These are phyloP conservation scores for Malurus melanocephalus DNA, from an alignment of 2,113 vertebrate genomes.

Conservation along the genomic window DNA sequence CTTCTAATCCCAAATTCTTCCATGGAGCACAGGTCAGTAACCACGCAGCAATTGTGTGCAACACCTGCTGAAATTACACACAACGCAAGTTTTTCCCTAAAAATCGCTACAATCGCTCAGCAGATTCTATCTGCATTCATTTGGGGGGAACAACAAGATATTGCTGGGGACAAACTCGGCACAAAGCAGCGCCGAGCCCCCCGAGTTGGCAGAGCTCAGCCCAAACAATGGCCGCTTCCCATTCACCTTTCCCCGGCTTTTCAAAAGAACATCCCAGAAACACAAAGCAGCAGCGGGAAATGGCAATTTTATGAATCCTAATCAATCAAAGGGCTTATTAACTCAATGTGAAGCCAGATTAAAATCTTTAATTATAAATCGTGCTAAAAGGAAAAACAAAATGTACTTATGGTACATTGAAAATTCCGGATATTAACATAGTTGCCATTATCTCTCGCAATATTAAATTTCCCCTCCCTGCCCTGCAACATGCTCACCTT, in stretches of 20 bases:
- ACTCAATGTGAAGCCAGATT: constrained; percentile 87
- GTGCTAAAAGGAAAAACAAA: constrained; percentile 86
- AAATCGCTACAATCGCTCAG: constrained; percentile 54
- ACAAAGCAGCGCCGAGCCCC: constrained; percentile 65
- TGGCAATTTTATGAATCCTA: constrained; percentile 86
- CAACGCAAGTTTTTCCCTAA: constrained; percentile 38
- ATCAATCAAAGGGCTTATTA: constrained; percentile 88
- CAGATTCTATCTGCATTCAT: constrained; percentile 73
- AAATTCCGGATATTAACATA: constrained; percentile 87
- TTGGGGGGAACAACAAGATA: constrained; percentile 69
- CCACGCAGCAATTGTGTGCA: constrained; percentile 34
- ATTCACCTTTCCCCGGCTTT: constrained; percentile 78
- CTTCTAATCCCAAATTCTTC: constrained; percentile 55
- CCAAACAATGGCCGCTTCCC: constrained; percentile 79
- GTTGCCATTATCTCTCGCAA: constrained; percentile 81
- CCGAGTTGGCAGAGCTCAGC: constrained; percentile 73
- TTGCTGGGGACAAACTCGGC: constrained; percentile 66
- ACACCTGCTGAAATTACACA: constrained; percentile 67
- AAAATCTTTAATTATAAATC: constrained; percentile 90
- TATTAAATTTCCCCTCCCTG: constrained; percentile 73
- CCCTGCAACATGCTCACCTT: constrained; percentile 74
- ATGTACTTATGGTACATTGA: constrained; percentile 82
- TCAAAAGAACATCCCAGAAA: constrained; percentile 80
- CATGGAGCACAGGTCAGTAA: constrained; percentile 42
- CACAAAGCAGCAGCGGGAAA: constrained; percentile 82